Conservation (phyloP, 2,113 vertebrate species). For the Aplodontia rufa region DNA sequence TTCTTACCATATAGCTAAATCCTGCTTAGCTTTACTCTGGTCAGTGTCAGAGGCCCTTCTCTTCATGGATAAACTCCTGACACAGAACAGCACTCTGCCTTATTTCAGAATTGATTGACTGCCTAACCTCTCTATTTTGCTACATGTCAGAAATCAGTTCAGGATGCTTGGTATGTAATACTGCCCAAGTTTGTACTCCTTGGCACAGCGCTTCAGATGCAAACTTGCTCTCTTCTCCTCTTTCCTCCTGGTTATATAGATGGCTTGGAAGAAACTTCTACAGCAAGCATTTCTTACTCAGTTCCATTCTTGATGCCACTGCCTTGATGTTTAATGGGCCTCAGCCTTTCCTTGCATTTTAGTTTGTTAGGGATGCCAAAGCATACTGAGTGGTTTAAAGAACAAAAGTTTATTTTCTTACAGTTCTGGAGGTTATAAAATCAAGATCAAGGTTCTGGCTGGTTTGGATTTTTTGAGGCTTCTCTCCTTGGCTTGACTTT, state of each 20-base stretch:
- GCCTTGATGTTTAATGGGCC: neutral
- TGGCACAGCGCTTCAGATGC: neutral
- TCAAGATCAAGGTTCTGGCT: neutral
- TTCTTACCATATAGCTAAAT: neutral
- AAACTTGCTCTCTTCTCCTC: neutral
- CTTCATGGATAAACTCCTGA: neutral
- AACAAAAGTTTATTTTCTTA: neutral
- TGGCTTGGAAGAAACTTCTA: neutral
- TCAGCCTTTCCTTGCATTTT: neutral
- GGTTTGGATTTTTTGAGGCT: neutral
- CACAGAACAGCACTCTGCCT: neutral
- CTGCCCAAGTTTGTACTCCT: neutral
- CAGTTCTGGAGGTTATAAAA: neutral
- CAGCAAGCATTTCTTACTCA: neutral
- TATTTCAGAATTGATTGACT: neutral
- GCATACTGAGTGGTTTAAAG: neutral
- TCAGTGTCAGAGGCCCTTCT: neutral
- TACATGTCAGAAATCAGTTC: neutral
- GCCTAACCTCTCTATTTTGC: neutral
- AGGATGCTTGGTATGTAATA: neutral
- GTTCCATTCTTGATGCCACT: neutral
- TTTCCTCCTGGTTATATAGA: neutral
- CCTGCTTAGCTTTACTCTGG: neutral
- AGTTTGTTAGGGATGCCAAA: neutral
- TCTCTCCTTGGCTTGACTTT: neutral